Evolutionary conservation across 1,140 invertebrate species (phyloP).

Genomic region (Amyelois transitella): DNA sequence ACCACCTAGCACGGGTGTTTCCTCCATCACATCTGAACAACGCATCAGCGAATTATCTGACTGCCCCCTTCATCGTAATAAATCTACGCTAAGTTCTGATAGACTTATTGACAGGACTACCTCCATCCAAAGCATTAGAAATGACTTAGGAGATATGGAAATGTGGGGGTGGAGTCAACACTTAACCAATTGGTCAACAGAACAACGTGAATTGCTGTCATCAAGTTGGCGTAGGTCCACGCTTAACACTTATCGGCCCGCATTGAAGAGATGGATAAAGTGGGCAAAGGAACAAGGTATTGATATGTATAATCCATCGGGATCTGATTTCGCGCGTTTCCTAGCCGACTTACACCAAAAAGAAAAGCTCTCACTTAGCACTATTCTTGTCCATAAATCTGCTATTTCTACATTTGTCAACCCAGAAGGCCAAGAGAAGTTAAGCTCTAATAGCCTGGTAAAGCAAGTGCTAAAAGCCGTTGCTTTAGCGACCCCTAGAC

Average conservation of each 20-base stretch:
- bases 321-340: slow-evolving; percentile 1
- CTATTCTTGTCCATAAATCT: slow-evolving; percentile 10
- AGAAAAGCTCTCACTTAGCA: not conserved
- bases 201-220: not conserved
- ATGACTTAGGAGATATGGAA: slow-evolving; percentile 8
- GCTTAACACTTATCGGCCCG: slow-evolving; percentile 1
- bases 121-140: slow-evolving; percentile 11
- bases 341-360: slow-evolving; percentile 1
- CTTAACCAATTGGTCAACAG: not conserved
- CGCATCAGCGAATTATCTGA: no score
- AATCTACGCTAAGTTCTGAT: slow-evolving; percentile 7
- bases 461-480: slow-evolving; percentile 6
- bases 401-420: slow-evolving; percentile 4
- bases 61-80: slow-evolving; percentile 7
- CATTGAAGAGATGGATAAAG: not conserved
- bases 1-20: no score
- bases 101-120: not conserved
- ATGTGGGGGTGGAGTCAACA: slow-evolving; percentile 9
- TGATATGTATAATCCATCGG: not conserved
- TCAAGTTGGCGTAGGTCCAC: slow-evolving; percentile 4
- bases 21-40: no score
- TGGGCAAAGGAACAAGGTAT: not conserved
- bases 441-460: slow-evolving; percentile 2
- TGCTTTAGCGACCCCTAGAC: not conserved
- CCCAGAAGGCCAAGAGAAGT: not conserved